A percentile compares a stretch with the other conserved stretches of the same genome.
phyloP scores from a whole-genome alignment of 37 sponge, comb jelly and placozoan genomes.

The Oscarella lobularis region DNA sequence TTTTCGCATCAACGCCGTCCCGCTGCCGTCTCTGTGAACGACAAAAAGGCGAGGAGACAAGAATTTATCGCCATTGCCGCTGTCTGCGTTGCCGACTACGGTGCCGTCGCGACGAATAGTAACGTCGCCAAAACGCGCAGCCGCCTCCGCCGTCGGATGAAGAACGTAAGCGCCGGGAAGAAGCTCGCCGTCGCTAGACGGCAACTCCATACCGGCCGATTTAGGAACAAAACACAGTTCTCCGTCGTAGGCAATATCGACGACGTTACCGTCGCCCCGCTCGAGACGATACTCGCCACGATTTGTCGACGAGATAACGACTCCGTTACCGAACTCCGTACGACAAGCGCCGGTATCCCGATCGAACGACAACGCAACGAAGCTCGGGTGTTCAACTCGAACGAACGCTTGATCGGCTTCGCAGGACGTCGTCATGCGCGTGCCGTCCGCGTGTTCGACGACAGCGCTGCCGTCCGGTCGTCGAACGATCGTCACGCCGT shows the following conservation, averaged over 20 bases:
- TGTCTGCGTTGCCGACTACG: slow-evolving; percentile 12
- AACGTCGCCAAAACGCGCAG: too few species aligned
- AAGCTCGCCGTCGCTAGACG: background rate
- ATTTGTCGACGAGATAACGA: background rate
- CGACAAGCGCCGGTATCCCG: background rate
- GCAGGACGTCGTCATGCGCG: slow-evolving; percentile 49
- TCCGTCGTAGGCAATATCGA: slow-evolving; percentile 14
- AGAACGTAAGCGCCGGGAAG: background rate
- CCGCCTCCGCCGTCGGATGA: background rate
- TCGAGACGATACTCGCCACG: slow-evolving; percentile 9
- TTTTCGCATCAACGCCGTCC: slow-evolving; percentile 19
- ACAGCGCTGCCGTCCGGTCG: slow-evolving; percentile 45
- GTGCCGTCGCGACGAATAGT: slow-evolving; percentile 5
- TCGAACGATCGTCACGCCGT: slow-evolving; percentile 38
- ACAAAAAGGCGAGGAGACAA: slow-evolving; percentile 38
- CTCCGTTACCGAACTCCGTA: background rate
- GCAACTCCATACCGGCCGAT: background rate
- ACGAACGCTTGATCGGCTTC: slow-evolving; percentile 2
- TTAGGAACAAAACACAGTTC: background rate
- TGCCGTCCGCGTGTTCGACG: slow-evolving; percentile 77
- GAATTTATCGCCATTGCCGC: background rate
- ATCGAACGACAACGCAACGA: slow-evolving; percentile 43
- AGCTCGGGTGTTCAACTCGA: slow-evolving; percentile 55
- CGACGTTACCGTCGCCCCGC: slow-evolving; percentile 2
- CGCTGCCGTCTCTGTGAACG: slow-evolving; percentile 27